Evolutionary conservation across 1,140 invertebrate genomes (phyloP), one percentile per base, ranked within the genome.

Genomic region (Drosophila persimilis): DNA sequence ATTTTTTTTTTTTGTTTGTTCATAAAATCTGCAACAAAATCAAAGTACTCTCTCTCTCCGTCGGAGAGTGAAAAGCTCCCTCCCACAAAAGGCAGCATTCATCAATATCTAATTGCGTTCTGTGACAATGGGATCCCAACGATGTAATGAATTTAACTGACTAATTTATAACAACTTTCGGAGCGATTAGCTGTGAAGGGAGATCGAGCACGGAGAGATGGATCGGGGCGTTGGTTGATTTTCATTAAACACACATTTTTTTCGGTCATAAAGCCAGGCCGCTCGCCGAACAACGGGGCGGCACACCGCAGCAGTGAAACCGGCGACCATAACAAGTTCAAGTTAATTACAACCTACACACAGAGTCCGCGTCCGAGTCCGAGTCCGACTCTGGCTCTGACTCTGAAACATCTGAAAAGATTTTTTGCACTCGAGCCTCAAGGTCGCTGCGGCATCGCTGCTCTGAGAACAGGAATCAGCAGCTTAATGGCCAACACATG

Each of bases 291-390:
- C 70, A 60, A 56, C 69, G 52, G 50, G 15, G 26, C 31, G 35
- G 35, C 35, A 13, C 11, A 11, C 13, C 26, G 48, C 53, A 73
- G 24, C 24, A 75, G 73, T 66, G 62, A 79, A 84, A 84, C 75
- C 80, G 76, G 67, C 72, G 63, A 75, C 72, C 74, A 76, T 71
- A 84, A 84, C 67, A 80, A 85, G 77, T 86, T 85, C 73, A 86
- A 77, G 61, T 86, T 86, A 86, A 86, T 86, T 86, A 70, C 81
- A 86, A 77, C 83, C 81, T 81, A 85, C 81, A 85, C 77, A 63
- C 54, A 67, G 59, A 46, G 29, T 45, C 17, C 17, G 20, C 6
- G 29, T 13, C 31, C 7, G 24, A n/a, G 63, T 31, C 3, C 3
- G 24, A 24, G 2, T 24, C 22, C 3, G 24, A 24, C 24, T 24